phyloP scores from a whole-genome alignment of 2,797 vertebrate genomes.

The Petrocephalus schoutedeni region DNA sequence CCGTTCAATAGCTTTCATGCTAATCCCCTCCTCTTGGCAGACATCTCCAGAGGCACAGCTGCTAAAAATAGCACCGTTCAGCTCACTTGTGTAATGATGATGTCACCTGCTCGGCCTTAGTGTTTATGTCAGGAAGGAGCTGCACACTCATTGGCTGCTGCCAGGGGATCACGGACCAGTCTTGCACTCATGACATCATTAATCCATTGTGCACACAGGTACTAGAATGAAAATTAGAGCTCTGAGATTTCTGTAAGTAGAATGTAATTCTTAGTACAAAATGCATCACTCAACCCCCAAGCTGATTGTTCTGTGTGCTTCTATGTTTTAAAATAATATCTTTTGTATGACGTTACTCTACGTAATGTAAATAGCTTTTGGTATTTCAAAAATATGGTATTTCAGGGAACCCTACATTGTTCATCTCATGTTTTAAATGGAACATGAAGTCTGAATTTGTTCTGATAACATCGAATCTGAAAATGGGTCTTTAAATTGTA shows the following conservation, averaged over 20 bases:
- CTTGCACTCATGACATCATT: slow-evolving; percentile 17
- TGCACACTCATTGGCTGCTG: slow-evolving; percentile 24
- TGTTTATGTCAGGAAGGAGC: slow-evolving; percentile 31
- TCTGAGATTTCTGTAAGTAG: background rate
- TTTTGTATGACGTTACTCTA: background rate
- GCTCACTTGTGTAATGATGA: slow-evolving; percentile 30
- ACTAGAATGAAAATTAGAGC: background rate
- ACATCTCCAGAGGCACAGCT: slow-evolving; percentile 25
- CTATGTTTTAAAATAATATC: background rate
- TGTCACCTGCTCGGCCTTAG: slow-evolving; percentile 20
- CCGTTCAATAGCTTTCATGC: slow-evolving; percentile 22
- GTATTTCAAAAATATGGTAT: background rate
- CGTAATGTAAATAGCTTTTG: background rate
- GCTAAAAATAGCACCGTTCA: slow-evolving; percentile 39
- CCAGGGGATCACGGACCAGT: slow-evolving; percentile 18
- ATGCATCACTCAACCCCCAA: too few relatives aligned
- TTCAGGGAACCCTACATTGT: background rate
- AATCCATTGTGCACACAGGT: slow-evolving; percentile 2
- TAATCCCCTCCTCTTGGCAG: slow-evolving; percentile 26
- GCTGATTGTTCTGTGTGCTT: background rate
- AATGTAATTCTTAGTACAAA: background rate
- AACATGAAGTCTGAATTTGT: background rate
- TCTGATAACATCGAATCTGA: background rate
- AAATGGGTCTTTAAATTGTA: background rate
- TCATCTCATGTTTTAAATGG: background rate